Evolutionary conservation across 2,888 invertebrate genomes (phyloP).

Genomic region (Merodon equestris): DNA sequence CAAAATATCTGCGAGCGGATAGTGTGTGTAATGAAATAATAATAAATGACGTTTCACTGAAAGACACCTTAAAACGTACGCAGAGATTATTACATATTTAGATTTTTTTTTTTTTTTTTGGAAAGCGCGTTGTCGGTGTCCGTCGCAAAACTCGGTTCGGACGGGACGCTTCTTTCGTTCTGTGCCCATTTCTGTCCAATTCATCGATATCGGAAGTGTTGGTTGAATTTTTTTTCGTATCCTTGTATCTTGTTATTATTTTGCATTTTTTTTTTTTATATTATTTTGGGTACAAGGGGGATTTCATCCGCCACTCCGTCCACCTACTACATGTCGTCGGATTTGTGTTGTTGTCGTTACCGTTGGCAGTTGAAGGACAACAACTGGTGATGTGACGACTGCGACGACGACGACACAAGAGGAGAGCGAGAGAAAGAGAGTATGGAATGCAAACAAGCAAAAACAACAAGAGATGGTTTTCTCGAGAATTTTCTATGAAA

Average conservation of each 20-base stretch:
- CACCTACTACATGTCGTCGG: constrained; percentile 22
- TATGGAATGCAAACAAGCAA: constrained; percentile 12
- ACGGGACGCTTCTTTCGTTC: constrained; percentile 14
- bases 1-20: constrained; percentile 26
- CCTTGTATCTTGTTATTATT: not conserved
- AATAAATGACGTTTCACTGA: constrained; percentile 30
- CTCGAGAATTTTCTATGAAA: constrained; percentile 57
- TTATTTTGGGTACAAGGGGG: no score
- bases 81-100: no score
- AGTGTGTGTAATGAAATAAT: constrained; percentile 38
- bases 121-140: no score
- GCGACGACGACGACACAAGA: no score
- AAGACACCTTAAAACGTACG: no score
- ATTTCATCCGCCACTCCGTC: constrained; percentile 2
- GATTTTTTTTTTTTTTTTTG: no score
- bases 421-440: constrained; percentile 9
- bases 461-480: constrained; percentile 27
- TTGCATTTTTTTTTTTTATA: no score
- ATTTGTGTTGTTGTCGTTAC: constrained; percentile 39
- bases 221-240: not conserved
- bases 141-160: constrained; percentile 1
- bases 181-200: no score
- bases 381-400: constrained; percentile 24
- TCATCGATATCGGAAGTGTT: constrained; percentile 1
- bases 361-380: constrained; percentile 43